phyloP scores from a whole-genome alignment of 1,140 invertebrate species.

The Drosophila oshimai region DNA sequence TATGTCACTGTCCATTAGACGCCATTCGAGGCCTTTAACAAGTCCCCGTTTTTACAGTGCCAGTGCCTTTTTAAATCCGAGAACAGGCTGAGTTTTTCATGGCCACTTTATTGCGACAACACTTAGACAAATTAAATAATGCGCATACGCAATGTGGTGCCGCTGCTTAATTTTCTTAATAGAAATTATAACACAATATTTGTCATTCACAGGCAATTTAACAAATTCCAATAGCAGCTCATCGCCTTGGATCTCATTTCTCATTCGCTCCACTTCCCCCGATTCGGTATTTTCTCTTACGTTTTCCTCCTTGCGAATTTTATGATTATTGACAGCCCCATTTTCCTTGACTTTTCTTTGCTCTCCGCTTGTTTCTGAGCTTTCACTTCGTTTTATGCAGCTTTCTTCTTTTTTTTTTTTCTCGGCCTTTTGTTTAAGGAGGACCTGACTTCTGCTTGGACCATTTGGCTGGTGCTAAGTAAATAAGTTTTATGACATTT shows the following conservation, averaged over 20 bases:
- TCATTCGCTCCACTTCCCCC: conserved; percentile 1
- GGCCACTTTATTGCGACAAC: conserved; percentile 51
- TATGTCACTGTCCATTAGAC: conserved; percentile 75
- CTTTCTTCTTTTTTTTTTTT: conserved; percentile 63
- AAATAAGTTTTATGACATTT: conserved; percentile 80
- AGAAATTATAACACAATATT: conserved; percentile 80
- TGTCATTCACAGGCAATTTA: conserved; percentile 80
- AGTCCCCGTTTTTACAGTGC: conserved; percentile 30
- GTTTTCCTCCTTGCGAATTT: conserved; percentile 31
- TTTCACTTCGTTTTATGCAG: conserved; percentile 11
- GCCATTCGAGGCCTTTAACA: conserved; percentile 46
- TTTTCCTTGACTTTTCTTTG: conserved; percentile 57
- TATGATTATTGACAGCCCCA: conserved; percentile 68
- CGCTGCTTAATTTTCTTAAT: conserved; percentile 72
- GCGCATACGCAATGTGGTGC: conserved; percentile 65
- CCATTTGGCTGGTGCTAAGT: conserved; percentile 70
- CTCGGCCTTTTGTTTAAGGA: conserved; percentile 54
- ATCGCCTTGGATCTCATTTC: neutral
- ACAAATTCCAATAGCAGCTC: conserved; percentile 53
- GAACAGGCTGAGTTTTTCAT: conserved; percentile 46
- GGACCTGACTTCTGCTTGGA: conserved; percentile 9
- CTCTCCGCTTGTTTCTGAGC: conserved; percentile 17
- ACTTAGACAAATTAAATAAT: conserved; percentile 77
- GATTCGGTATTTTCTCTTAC: neutral
- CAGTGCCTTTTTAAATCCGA: conserved; percentile 15